Conservation (phyloP, 92 coral and sea anemone genomes). For the Zoanthus sociatus region DNA sequence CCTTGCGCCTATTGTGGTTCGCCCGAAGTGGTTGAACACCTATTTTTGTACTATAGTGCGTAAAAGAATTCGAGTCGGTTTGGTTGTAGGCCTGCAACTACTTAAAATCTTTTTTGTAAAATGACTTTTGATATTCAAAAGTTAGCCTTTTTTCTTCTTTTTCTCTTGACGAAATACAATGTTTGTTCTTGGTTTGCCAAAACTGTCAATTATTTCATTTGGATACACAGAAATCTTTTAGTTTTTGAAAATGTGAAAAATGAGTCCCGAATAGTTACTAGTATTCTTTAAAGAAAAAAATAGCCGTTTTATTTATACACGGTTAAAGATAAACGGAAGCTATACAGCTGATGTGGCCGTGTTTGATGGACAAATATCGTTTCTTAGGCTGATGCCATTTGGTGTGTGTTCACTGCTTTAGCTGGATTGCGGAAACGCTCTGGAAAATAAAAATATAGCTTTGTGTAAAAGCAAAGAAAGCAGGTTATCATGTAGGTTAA, state of each 20-base stretch:
- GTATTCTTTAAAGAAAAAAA: no score
- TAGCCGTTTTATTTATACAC: no score
- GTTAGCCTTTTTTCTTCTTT: not conserved
- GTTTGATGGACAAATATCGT: no score
- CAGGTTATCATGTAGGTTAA: no score
- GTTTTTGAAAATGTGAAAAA: not conserved
- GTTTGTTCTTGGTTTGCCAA: not conserved
- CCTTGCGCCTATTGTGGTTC: not conserved
- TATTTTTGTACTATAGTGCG: not conserved
- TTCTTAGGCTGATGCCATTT: no score
- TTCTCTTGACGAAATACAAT: not conserved
- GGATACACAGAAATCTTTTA: not conserved
- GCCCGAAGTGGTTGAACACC: not conserved
- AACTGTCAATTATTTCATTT: not conserved
- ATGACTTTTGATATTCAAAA: not conserved
- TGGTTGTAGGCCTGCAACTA: not conserved
- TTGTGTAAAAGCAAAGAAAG: no score
- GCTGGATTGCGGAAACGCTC: no score
- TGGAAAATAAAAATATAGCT: no score
- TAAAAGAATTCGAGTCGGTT: not conserved
- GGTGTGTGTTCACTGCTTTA: no score
- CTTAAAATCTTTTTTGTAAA: not conserved
- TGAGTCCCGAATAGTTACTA: no score
- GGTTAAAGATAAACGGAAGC: no score
- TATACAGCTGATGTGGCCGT: no score